Evolutionary conservation across 1,140 invertebrate genomes (phyloP), one percentile per base, ranked within the genome.

Genomic region (Calliphora vicina): DNA sequence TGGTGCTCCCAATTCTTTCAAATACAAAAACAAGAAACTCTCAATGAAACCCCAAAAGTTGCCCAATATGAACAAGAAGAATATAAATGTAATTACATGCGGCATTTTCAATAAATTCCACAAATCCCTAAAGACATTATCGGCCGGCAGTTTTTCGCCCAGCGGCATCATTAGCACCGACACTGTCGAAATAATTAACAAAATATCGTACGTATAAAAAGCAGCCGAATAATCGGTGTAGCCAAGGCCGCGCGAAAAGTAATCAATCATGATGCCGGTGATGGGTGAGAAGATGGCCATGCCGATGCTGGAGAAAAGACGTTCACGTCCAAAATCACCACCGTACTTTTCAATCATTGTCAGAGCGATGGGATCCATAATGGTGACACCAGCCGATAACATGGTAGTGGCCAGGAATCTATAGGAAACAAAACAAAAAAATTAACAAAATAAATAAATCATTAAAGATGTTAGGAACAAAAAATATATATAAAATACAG

Each of bases 31-130:
- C 1, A 97, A 91, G 87, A 95, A 97, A 13, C 95, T 96, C 90
- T 97, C 96, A 43, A 96, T 95, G 88, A 96, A 97, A 29, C 96
- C 96, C 95, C 95, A 97, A 88, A 95, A 94, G 87, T 94, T 95
- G 61, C 95, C 96, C 25, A 96, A 89, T 20, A 94, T 92, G 87
- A 96, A 96, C 17, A 96, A 91, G 87, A 96, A 95, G 84, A 95
- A 92, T 84, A 97, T 94, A 87, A 96, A 96, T 17, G 95, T 91
- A 42, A 94, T 94, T 23, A 96, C 93, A 87, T 95, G 93, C 12
- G 94, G 94, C 92, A 95, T 94, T 89, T 93, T 94, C 43, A 95
- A 91, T n/a, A 95, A 93, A 86, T 94, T 94, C 74, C 94, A 91
- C 84, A 95, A 90, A 89, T 95, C 94, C 73, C 92, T 91, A 85